A percentile compares a stretch with the other conserved stretches of the same genome.
Evolutionary conservation across 2,888 invertebrate genomes (phyloP).

Genomic region (Diplolepis rosae): DNA sequence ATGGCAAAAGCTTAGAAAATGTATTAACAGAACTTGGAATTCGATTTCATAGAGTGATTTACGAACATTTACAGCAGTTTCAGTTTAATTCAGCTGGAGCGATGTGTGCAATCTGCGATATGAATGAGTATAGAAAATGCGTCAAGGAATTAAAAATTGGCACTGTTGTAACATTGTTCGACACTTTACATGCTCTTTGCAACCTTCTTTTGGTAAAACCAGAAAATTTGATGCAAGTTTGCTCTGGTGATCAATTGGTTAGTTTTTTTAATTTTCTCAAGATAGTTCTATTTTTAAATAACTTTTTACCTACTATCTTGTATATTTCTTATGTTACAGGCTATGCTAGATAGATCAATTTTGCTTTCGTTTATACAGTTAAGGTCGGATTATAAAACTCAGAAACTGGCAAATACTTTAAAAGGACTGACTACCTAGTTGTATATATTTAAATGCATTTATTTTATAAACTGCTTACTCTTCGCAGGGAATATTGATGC

Average conservation of each 20-base stretch:
- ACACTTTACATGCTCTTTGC: constrained; percentile 95
- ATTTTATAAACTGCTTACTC: not conserved
- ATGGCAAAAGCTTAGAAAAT: constrained; percentile 93
- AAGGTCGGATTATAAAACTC: constrained; percentile 93
- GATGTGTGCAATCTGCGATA: constrained; percentile 98
- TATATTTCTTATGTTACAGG: constrained; percentile 78
- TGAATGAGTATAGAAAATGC: constrained; percentile 96
- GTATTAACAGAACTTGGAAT: constrained; percentile 92
- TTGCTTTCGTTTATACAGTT: constrained; percentile 95
- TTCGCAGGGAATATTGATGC: not conserved
- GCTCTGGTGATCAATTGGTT: constrained; percentile 95
- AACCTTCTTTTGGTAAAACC: constrained; percentile 96
- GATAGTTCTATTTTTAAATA: not conserved
- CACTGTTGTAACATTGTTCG: constrained; percentile 91
- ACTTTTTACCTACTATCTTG: no score
- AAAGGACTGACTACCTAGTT: constrained; percentile 71
- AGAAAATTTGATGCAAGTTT: constrained; percentile 96
- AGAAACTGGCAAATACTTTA: constrained; percentile 81
- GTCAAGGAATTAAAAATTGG: constrained; percentile 86
- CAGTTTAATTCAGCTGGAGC: constrained; percentile 97
- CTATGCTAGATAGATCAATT: constrained; percentile 91
- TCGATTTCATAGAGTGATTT: constrained; percentile 93
- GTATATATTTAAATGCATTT: constrained; percentile 12
- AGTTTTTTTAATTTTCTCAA: constrained; percentile 61
- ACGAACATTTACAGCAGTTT: constrained; percentile 95